Percentiles rank a stretch among this genome's conserved stretches.
Evolutionary conservation across 2,888 invertebrate genomes (phyloP).

Genomic region (Pardosa pseudoannulata): DNA sequence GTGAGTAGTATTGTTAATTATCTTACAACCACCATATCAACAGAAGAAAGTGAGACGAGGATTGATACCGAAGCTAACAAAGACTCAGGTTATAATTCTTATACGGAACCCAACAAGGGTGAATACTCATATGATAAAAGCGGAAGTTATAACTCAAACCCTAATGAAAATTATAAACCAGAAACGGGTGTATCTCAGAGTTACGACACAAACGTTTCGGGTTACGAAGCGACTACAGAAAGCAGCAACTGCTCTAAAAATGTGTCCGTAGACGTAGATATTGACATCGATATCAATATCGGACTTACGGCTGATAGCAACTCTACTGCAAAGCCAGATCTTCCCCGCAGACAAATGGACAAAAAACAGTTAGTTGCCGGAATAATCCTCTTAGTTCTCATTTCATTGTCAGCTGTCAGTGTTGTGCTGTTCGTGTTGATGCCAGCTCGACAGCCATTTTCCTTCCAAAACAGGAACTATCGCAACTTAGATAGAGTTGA

Average conservation of each 20-base stretch:
- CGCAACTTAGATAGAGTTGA: slow-evolving; percentile 14
- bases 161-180: background rate
- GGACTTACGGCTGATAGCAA: background rate
- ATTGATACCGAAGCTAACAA: no score
- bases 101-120: background rate
- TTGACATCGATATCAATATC: background rate
- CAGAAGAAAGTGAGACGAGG: no score
- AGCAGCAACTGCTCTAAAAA: background rate
- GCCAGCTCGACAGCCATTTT: background rate
- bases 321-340: background rate
- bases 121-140: background rate
- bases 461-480: background rate
- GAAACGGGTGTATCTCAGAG: background rate
- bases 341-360: background rate
- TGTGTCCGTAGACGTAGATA: background rate
- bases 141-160: background rate
- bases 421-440: slow-evolving; percentile 24
- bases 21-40: no score
- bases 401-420: slow-evolving; percentile 19
- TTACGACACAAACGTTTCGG: background rate
- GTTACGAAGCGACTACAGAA: background rate
- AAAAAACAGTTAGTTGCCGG: slow-evolving; percentile 23
- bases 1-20: no score
- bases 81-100: background rate
- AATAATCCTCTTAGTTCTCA: slow-evolving; percentile 12